phyloP scores from a whole-genome alignment of 2,888 invertebrate species.

The Standfussiana lucernea region DNA sequence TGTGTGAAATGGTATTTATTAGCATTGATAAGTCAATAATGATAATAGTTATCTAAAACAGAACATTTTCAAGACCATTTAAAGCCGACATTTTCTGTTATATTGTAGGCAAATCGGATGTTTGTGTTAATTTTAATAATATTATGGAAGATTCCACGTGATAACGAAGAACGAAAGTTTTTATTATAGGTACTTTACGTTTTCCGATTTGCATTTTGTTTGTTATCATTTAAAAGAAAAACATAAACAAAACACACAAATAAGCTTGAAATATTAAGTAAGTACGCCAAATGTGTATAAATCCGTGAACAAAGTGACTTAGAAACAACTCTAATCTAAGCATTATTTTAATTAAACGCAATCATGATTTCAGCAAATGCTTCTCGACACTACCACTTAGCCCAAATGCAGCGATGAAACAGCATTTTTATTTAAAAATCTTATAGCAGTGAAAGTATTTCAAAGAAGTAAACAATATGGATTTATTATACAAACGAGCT shows the following conservation, averaged over 20 bases:
- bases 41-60: slow-evolving; percentile 37
- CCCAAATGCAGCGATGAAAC: slow-evolving; percentile 49
- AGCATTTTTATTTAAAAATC: slow-evolving; percentile 32
- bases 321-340: background rate
- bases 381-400: slow-evolving; percentile 31
- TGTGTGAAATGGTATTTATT: slow-evolving; percentile 26
- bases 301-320: background rate
- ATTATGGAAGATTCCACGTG: slow-evolving; percentile 21
- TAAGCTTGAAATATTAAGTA: background rate
- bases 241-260: too few species aligned
- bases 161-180: slow-evolving; percentile 31
- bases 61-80: slow-evolving; percentile 17
- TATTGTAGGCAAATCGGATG: slow-evolving; percentile 27
- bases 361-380: slow-evolving; percentile 14
- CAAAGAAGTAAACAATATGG: slow-evolving; percentile 51
- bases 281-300: background rate
- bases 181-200: background rate
- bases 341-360: slow-evolving; percentile 25
- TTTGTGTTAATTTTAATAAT: slow-evolving; percentile 35
- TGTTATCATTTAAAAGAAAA: background rate
- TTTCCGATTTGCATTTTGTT: background rate
- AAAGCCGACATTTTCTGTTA: slow-evolving; percentile 18
- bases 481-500: slow-evolving; percentile 53
- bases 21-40: slow-evolving; percentile 37
- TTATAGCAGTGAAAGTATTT: slow-evolving; percentile 60